These are phyloP conservation scores for Corythornis cristatus DNA, from an alignment of 2,113 vertebrate species.

Conservation along the genomic window DNA sequence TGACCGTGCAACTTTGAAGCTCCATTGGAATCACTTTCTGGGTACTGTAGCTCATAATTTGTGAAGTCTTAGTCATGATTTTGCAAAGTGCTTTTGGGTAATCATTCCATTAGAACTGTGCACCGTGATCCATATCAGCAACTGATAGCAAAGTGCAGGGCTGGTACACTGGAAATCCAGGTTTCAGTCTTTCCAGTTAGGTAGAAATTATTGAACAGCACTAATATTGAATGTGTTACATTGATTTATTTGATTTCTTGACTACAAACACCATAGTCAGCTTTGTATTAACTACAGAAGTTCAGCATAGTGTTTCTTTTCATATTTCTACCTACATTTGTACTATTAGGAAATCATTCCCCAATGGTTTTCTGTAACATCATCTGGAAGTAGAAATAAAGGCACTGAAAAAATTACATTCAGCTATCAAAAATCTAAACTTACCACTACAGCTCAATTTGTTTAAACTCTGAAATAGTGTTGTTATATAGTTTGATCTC, in stretches of 20 bases:
- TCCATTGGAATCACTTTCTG: not conserved
- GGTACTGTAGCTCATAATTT: not conserved
- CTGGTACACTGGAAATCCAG: slow-evolving; percentile 12
- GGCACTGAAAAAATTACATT: not conserved
- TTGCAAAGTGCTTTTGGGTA: slow-evolving; percentile 48
- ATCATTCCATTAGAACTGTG: slow-evolving; percentile 49
- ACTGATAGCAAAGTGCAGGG: not conserved
- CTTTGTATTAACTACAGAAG: not conserved
- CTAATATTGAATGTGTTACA: not conserved
- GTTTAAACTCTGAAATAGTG: not conserved
- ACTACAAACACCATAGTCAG: not conserved
- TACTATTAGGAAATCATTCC: not conserved
- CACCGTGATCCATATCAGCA: slow-evolving; percentile 45
- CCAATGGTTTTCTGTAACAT: not conserved
- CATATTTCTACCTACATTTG: not conserved
- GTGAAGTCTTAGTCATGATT: slow-evolving; percentile 8
- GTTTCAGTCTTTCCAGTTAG: not conserved
- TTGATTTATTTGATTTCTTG: not conserved
- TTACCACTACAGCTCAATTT: not conserved
- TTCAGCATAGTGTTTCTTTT: not conserved
- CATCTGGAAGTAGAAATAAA: not conserved
- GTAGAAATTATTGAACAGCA: not conserved
- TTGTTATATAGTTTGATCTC: not conserved
- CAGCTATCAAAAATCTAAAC: not conserved
- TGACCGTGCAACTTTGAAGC: not conserved